Evolutionary conservation across 2,888 invertebrate species (phyloP).

Genomic region (Ichneumon xanthorius): DNA sequence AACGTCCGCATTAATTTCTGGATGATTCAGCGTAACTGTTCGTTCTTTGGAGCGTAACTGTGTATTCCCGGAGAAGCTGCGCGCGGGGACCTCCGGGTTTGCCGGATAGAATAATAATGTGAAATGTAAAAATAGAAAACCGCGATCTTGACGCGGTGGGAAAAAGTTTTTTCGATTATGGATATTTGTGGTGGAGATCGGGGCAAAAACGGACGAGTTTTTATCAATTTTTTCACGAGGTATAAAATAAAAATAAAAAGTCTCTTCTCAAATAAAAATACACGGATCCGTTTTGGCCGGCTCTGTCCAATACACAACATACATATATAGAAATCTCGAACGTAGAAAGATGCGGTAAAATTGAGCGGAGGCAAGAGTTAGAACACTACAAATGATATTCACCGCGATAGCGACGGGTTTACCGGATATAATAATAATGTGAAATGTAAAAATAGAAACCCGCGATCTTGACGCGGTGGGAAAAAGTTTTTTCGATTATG

Average conservation of each 20-base stretch:
- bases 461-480: not conserved
- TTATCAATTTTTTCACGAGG: not conserved
- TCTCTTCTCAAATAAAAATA: no score
- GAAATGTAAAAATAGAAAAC: slow-evolving; percentile 1
- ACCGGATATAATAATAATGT: no score
- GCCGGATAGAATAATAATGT: slow-evolving; percentile 25
- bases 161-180: slow-evolving; percentile 6
- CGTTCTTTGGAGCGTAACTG: slow-evolving; percentile 20
- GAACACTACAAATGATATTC: slow-evolving; percentile 59
- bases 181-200: no score
- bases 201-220: no score
- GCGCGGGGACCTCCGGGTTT: no score
- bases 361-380: slow-evolving; percentile 43
- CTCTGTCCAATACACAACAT: no score
- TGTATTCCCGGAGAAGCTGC: not conserved
- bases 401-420: slow-evolving; percentile 63
- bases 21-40: slow-evolving; percentile 37
- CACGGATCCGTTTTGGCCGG: no score
- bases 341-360: not conserved
- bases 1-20: slow-evolving; percentile 39
- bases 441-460: slow-evolving; percentile 1
- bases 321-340: no score
- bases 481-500: slow-evolving; percentile 6
- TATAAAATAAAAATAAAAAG: no score
- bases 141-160: not conserved